phyloP scores from a whole-genome alignment of 2,888 invertebrate species.

The Amphiduros pacificus region DNA sequence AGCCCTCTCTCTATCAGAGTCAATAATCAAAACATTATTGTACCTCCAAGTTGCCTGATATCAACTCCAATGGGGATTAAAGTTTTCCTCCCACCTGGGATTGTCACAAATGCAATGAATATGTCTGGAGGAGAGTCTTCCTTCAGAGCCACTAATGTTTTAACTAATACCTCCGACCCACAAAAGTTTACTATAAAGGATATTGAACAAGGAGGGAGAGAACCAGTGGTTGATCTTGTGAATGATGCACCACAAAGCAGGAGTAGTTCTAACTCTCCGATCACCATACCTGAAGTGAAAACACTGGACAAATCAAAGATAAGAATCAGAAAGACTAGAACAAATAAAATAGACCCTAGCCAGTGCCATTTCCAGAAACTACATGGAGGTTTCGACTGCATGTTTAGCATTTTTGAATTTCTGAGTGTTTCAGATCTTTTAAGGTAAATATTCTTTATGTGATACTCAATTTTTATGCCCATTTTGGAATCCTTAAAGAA shows the following conservation, averaged over 20 bases:
- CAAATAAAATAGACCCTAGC: not conserved
- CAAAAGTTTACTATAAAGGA: not conserved
- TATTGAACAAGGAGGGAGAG: not conserved
- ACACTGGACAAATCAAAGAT: not conserved
- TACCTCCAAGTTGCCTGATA: slow-evolving; percentile 49
- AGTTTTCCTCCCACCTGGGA: slow-evolving; percentile 48
- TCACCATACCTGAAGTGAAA: not conserved
- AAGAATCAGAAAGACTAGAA: not conserved
- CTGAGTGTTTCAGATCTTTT: slow-evolving; percentile 39
- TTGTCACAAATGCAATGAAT: slow-evolving; percentile 28
- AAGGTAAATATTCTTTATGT: slow-evolving; percentile 33
- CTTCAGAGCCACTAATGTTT: not conserved
- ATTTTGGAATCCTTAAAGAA: not conserved
- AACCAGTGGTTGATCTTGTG: too few species aligned
- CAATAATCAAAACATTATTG: slow-evolving; percentile 42
- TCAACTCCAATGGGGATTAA: slow-evolving; percentile 39
- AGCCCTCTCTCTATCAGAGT: slow-evolving; percentile 46
- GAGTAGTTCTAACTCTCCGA: not conserved
- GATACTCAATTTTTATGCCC: not conserved
- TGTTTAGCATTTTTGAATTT: slow-evolving; percentile 43
- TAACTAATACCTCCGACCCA: not conserved
- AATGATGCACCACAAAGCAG: too few species aligned
- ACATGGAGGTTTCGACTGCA: slow-evolving; percentile 45
- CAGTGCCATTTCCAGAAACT: slow-evolving; percentile 35
- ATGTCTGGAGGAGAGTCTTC: not conserved